phyloP scores from a whole-genome alignment of 2,797 vertebrate species.

The Distichodus sexfasciatus region DNA sequence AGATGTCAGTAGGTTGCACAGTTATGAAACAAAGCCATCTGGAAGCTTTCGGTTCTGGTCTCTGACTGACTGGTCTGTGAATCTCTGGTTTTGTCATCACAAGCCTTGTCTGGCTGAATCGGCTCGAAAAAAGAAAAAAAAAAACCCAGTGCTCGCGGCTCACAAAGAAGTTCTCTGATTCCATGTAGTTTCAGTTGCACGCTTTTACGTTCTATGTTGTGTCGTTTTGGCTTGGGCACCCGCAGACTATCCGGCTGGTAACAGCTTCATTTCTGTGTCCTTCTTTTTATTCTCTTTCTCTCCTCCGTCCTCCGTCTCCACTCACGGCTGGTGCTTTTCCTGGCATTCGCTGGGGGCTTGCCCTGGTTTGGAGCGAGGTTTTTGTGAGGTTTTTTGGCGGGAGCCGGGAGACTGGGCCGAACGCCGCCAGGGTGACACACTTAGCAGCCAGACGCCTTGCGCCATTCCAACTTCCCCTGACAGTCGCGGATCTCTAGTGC shows the following conservation, averaged over 20 bases:
- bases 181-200: background rate
- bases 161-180: background rate
- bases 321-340: conserved; percentile 69
- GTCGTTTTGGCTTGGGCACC: too few relatives aligned
- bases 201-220: too few relatives aligned
- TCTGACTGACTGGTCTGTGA: conserved; percentile 52
- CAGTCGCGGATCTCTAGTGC: conserved; percentile 54
- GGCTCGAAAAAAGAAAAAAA: too few relatives aligned
- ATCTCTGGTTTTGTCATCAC: conserved; percentile 59
- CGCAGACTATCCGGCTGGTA: background rate
- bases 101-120: background rate
- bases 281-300: conserved; percentile 69
- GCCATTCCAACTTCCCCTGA: conserved; percentile 14
- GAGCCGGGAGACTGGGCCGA: conserved; percentile 61
- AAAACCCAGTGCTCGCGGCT: background rate
- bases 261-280: conserved; percentile 16
- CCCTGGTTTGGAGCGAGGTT: conserved; percentile 77
- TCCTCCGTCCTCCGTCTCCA: conserved; percentile 51
- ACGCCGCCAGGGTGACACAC: conserved; percentile 73
- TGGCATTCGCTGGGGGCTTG: conserved; percentile 76
- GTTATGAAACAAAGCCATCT: conserved; percentile 35
- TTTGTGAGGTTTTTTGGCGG: too few relatives aligned
- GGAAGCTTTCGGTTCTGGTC: conserved; percentile 38
- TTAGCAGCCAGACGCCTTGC: conserved; percentile 56
- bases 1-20: conserved; percentile 12